Conservation (phyloP, 2,888 invertebrate genomes). For the Rapana venosa region DNA sequence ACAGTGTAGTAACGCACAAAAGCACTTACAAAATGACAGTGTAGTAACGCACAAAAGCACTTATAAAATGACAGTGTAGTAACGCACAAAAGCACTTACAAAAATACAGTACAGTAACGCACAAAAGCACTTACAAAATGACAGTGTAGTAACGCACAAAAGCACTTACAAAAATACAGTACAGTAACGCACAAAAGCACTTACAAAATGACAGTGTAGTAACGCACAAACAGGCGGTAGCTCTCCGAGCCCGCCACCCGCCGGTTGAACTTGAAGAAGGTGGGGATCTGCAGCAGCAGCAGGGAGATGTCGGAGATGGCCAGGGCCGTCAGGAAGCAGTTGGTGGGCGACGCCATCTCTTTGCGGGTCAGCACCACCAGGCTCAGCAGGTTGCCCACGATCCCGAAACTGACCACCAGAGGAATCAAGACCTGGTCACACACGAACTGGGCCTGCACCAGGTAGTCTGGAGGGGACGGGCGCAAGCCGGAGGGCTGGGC, state of each 20-base stretch:
- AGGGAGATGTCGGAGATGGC: conserved; percentile 58
- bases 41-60: not conserved
- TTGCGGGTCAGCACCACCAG: conserved; percentile 56
- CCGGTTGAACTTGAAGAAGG: conserved; percentile 49
- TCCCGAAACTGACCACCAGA: conserved; percentile 54
- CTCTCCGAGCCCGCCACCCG: conserved; percentile 39
- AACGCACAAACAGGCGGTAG: conserved; percentile 52
- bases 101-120: not conserved
- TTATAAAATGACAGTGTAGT: conserved; percentile 47
- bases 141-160: not conserved
- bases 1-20: not conserved
- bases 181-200: not conserved
- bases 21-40: not conserved
- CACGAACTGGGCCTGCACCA: conserved; percentile 43
- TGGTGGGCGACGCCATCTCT: conserved; percentile 56
- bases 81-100: no score
- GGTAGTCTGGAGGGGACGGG: conserved; percentile 44
- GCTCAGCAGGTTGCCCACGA: conserved; percentile 56
- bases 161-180: not conserved
- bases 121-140: not conserved
- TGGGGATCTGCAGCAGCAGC: conserved; percentile 53
- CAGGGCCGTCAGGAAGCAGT: conserved; percentile 58
- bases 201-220: conserved; percentile 54
- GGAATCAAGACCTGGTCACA: conserved; percentile 53
- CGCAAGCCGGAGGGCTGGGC: conserved; percentile 9